Evolutionary conservation across 2,797 vertebrate species (phyloP).

Genomic region (Tympanoctomys barrerae): DNA sequence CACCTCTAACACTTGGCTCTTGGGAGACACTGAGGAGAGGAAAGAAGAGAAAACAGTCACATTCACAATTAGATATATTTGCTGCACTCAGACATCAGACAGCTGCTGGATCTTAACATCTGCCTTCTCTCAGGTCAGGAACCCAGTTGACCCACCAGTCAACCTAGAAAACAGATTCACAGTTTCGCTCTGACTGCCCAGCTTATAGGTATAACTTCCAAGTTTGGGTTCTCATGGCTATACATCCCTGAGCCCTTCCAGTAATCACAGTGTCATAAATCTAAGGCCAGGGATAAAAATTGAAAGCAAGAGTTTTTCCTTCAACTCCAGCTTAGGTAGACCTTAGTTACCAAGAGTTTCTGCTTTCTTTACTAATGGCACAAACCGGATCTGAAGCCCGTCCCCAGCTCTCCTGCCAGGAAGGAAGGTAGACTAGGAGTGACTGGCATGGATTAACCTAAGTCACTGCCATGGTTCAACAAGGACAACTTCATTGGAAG

Average conservation of each 20-base stretch:
- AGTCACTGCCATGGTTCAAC: neutral
- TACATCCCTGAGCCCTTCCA: neutral
- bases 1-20: neutral
- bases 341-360: neutral
- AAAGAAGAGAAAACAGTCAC: neutral
- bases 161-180: too few relatives aligned
- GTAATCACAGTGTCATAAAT: neutral
- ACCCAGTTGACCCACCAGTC: neutral
- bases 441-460: neutral
- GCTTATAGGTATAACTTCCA: neutral
- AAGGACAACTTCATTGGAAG: neutral
- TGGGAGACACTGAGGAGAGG: rapidly evolving
- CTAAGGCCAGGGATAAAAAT: neutral
- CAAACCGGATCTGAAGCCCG: neutral
- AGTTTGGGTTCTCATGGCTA: neutral
- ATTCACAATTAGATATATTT: neutral
- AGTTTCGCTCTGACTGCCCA: neutral
- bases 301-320: neutral
- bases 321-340: neutral
- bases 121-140: neutral
- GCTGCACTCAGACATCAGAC: neutral
- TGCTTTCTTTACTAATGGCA: neutral
- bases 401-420: neutral
- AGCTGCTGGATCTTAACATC: neutral
- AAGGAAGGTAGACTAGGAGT: neutral